phyloP scores from a whole-genome alignment of 2,113 vertebrate genomes.

The Bungarus multicinctus region DNA sequence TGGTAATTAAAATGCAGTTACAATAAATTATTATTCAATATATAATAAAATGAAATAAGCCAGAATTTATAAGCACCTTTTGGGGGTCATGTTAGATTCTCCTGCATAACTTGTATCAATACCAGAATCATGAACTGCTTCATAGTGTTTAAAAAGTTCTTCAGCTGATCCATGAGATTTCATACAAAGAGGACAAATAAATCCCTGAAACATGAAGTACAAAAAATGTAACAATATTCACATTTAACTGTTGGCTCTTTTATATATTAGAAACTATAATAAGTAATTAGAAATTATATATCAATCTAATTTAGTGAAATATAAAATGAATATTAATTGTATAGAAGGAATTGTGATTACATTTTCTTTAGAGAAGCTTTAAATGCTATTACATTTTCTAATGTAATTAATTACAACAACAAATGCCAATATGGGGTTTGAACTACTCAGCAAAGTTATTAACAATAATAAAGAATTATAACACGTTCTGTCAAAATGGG shows the following conservation, averaged over 20 bases:
- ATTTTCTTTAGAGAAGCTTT: not conserved
- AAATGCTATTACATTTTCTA: not conserved
- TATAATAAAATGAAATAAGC: slow-evolving; percentile 38
- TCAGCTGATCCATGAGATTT: slow-evolving; percentile 97
- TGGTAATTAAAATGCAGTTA: slow-evolving; percentile 31
- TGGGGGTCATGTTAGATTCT: slow-evolving; percentile 75
- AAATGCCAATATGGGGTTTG: not conserved
- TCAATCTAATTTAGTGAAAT: not conserved
- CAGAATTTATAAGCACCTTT: slow-evolving; percentile 74
- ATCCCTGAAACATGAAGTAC: slow-evolving; percentile 81
- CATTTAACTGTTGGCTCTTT: not conserved
- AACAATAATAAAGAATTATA: not conserved
- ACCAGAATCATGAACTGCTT: slow-evolving; percentile 89
- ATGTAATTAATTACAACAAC: not conserved
- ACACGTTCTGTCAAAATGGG: not conserved
- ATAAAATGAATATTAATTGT: not conserved
- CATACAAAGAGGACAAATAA: slow-evolving; percentile 99
- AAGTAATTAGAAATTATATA: not conserved
- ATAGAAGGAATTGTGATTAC: not conserved
- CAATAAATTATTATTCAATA: slow-evolving; percentile 26
- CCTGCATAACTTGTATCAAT: slow-evolving; percentile 78
- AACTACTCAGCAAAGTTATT: not conserved
- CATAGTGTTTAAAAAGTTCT: slow-evolving; percentile 97
- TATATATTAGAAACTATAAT: not conserved
- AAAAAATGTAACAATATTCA: not conserved